A percentile compares a stretch with the other conserved stretches of the same genome.
Conservation (phyloP, 2,888 invertebrate genomes). For the Sphaerophoria rueppellii region DNA sequence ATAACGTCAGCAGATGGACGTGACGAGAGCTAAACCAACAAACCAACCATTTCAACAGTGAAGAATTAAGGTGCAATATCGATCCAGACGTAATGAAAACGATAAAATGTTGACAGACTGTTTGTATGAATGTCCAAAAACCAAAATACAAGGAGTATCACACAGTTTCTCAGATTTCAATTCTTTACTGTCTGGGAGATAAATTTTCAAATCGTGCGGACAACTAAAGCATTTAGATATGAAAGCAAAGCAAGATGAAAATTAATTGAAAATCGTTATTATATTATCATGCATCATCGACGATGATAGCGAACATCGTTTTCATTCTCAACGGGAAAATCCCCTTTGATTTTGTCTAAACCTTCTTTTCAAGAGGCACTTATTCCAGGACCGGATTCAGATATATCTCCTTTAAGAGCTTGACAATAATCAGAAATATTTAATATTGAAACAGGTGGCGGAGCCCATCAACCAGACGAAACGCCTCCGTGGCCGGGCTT, state of each 20-base stretch:
- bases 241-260: conserved; percentile 40
- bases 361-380: background rate
- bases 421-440: no score
- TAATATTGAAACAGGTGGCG: no score
- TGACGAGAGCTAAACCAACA: background rate
- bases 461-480: no score
- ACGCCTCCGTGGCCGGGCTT: background rate
- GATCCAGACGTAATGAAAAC: conserved; percentile 54
- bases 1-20: background rate
- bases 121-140: conserved; percentile 6
- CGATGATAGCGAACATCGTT: background rate
- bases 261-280: conserved; percentile 58
- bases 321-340: conserved; percentile 29
- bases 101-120: conserved; percentile 57
- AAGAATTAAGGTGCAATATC: conserved; percentile 49
- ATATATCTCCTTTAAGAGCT: no score
- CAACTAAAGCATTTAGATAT: background rate
- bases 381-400: no score
- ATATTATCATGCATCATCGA: background rate
- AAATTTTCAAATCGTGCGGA: conserved; percentile 41
- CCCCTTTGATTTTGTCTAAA: background rate
- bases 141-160: background rate
- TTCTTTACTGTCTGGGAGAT: conserved; percentile 31
- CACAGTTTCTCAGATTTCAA: conserved; percentile 27
- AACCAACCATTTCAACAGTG: background rate